phyloP scores from a whole-genome alignment of 2,797 vertebrate genomes.

The Cercopithecus neglectus region DNA sequence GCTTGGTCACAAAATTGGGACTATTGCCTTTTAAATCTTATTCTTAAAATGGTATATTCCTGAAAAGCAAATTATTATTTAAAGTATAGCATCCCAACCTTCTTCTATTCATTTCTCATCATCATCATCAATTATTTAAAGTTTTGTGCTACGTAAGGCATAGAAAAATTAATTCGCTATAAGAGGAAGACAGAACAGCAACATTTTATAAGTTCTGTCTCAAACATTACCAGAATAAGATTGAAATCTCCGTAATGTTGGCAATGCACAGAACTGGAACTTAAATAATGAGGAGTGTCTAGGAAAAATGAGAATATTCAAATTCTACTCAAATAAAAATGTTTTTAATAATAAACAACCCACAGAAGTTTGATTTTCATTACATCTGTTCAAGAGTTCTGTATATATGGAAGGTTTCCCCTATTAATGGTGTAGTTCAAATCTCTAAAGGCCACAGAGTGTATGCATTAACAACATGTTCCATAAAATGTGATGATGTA shows the following conservation, averaged over 20 bases:
- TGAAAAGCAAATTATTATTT: not conserved
- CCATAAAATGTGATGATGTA: not conserved
- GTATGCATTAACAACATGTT: not conserved
- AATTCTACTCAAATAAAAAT: not conserved
- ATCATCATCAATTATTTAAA: not conserved
- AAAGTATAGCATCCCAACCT: not conserved
- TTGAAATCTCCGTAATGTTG: not conserved
- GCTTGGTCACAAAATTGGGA: not conserved
- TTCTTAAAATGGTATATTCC: not conserved
- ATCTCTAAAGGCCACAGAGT: not conserved
- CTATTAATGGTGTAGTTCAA: not conserved
- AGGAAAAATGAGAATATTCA: not conserved
- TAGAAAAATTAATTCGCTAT: not conserved
- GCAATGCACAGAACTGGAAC: not conserved
- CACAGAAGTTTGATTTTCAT: not conserved
- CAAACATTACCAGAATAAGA: not conserved
- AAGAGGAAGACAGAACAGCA: not conserved
- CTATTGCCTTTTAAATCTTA: not conserved
- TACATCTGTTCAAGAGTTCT: not conserved
- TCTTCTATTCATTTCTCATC: not conserved
- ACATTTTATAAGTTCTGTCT: not conserved
- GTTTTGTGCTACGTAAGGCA: not conserved
- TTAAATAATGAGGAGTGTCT: not conserved
- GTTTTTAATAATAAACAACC: not conserved
- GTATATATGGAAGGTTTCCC: not conserved